phyloP scores from a whole-genome alignment of 2,797 vertebrate genomes.

The Hemitrygon akajei region DNA sequence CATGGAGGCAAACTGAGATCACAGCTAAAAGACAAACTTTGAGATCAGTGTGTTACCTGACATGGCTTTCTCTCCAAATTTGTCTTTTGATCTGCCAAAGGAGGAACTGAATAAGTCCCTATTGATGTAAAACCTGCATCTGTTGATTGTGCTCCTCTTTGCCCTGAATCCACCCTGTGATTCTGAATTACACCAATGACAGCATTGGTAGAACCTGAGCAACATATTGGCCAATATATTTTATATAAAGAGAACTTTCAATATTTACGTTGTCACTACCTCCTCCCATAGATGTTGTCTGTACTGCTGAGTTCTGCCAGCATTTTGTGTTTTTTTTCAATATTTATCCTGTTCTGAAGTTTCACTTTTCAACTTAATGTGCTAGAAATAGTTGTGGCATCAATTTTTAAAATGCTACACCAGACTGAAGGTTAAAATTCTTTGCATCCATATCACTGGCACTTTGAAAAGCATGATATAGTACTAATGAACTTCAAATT shows the following conservation, averaged over 20 bases:
- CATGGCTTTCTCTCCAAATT: too few species aligned
- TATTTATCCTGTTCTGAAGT: background rate
- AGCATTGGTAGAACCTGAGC: background rate
- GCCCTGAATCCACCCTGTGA: background rate
- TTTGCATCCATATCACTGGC: background rate
- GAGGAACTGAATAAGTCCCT: too few species aligned
- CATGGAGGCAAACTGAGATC: too few species aligned
- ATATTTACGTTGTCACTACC: too few species aligned
- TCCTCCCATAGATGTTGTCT: too few species aligned
- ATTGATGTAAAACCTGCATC: too few species aligned
- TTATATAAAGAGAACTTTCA: background rate
- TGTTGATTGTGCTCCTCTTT: too few species aligned
- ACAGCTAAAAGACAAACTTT: too few species aligned
- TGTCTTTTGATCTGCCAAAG: too few species aligned
- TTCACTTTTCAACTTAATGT: background rate
- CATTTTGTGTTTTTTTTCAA: too few species aligned
- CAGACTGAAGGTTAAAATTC: background rate
- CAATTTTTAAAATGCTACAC: background rate
- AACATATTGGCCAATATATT: background rate
- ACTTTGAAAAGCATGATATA: background rate
- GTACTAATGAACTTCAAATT: accelerated
- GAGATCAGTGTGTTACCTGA: too few species aligned
- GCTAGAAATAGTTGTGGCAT: background rate
- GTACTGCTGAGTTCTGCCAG: too few species aligned
- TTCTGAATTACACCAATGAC: background rate